Conservation (phyloP, 2,113 vertebrate genomes). For the Struthidea cinerea region DNA sequence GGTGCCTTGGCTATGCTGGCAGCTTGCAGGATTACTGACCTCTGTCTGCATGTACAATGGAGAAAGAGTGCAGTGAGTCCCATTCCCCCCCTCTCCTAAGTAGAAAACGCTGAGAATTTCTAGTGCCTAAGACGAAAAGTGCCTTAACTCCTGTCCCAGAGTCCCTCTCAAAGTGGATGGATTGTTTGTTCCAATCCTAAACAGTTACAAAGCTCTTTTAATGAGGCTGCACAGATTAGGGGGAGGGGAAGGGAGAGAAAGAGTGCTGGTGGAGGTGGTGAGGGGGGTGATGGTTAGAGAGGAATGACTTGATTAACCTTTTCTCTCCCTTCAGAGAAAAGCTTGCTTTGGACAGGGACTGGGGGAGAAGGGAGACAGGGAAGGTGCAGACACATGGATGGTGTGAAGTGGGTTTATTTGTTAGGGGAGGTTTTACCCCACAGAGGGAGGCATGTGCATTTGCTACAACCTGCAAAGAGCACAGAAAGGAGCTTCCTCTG, state of each 20-base stretch:
- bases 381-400: neutral
- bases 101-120: slow-evolving; percentile 58
- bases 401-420: neutral
- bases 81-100: neutral
- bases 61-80: slow-evolving; percentile 14
- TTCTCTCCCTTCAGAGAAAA: slow-evolving; percentile 54
- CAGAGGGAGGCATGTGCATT: neutral
- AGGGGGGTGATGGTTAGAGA: slow-evolving; percentile 46
- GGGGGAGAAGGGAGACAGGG: neutral
- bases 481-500: neutral
- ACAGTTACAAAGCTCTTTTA: slow-evolving; percentile 75
- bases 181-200: slow-evolving; percentile 72
- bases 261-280: slow-evolving; percentile 44
- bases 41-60: slow-evolving; percentile 7
- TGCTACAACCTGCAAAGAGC: neutral
- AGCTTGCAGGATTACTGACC: slow-evolving; percentile 36
- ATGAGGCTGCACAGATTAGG: slow-evolving; percentile 72
- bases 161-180: slow-evolving; percentile 64
- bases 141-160: slow-evolving; percentile 67
- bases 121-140: slow-evolving; percentile 59
- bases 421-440: neutral
- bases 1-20: neutral
- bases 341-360: neutral
- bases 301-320: slow-evolving; percentile 63
- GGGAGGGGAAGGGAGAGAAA: slow-evolving; percentile 61